Base-by-base conservation (phyloP, 2,888 invertebrate species). In the Sarcophaga caerulescens region DNA sequence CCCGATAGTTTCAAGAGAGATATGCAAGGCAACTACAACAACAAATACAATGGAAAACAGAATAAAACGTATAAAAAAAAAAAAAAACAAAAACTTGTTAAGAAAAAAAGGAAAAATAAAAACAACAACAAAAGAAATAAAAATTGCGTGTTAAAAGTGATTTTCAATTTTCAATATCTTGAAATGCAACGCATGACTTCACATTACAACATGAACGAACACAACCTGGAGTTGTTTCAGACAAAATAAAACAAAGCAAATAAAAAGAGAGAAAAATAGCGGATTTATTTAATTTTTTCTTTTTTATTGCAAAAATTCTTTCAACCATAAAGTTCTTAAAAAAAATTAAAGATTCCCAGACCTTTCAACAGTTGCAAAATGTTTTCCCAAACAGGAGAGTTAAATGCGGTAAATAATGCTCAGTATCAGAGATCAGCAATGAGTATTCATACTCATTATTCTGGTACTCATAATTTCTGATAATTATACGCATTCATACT, bases 141-240 rank as follows among this genome's bases (percentile, higher is more conserved):
- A 69, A 78, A 75, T 86, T 86, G 86, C 86, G 86, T 86, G 86
- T 84, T 86, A 69, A 76, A 83, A 84, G 81, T 84, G 84, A 86
- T 86, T 86, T 86, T 85, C 68, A 83, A 74, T 82, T 85, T 85
- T 83, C 85, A 80, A 85, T 80, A 80, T 82, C 85, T 81, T 74
- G 65, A 80, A 84, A 77, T 81, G 81, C 65, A 85, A 85, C 85
- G 85, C 85, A 85, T 85, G 85, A 85, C 85, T 85, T 78, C 77
- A 81, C 81, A 78, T 74, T 77, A 68, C 84, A 80, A 75, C 65
- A 83, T 79, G 71, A 85, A 63, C 59, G 17, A 52, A 52, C 12
- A 52, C 52, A 52, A 52, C 52, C 35, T 52, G 52, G 17, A 52
- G 52, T 52, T 52, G 35, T 52, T 52, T 52, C 52, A 52, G 52